These are phyloP conservation scores for Agelas oroides DNA, from an alignment of 37 sponge, comb jelly and placozoan genomes.

Conservation along the genomic window DNA sequence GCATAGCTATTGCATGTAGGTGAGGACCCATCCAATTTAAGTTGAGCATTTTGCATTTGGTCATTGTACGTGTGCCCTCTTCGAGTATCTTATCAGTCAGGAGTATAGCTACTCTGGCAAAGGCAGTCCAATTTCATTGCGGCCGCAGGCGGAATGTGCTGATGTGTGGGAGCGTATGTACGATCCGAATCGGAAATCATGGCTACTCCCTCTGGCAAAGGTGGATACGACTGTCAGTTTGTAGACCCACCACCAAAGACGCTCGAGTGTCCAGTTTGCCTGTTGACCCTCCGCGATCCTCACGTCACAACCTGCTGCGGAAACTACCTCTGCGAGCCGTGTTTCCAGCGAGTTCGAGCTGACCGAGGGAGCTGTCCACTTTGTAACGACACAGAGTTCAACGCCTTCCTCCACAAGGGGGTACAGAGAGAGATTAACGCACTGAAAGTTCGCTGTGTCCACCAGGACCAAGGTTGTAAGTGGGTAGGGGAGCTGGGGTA, in stretches of 20 bases:
- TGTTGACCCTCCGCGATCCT: neutral
- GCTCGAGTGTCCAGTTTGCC: constrained; percentile 15
- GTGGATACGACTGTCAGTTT: constrained; percentile 3
- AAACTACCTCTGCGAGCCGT: neutral
- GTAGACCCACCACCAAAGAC: neutral
- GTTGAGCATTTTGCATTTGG: no score
- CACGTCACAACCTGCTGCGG: constrained; percentile 28
- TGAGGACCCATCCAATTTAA: no score
- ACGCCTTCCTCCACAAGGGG: constrained; percentile 1
- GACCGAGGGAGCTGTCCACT: constrained; percentile 1
- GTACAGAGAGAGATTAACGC: neutral
- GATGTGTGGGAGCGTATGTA: no score
- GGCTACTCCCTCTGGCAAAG: no score
- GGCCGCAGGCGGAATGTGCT: no score
- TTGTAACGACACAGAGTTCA: neutral
- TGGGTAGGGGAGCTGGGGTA: constrained; percentile 10
- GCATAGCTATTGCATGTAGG: no score
- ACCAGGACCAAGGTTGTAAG: neutral
- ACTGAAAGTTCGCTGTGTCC: neutral
- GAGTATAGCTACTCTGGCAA: no score
- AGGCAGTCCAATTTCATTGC: no score
- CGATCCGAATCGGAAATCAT: no score
- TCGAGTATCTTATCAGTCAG: no score
- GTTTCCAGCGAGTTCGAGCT: neutral
- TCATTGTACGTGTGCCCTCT: no score